Base-by-base conservation (phyloP, 53 echinoderm and acorn worm species). In the Luidia sarsii region DNA sequence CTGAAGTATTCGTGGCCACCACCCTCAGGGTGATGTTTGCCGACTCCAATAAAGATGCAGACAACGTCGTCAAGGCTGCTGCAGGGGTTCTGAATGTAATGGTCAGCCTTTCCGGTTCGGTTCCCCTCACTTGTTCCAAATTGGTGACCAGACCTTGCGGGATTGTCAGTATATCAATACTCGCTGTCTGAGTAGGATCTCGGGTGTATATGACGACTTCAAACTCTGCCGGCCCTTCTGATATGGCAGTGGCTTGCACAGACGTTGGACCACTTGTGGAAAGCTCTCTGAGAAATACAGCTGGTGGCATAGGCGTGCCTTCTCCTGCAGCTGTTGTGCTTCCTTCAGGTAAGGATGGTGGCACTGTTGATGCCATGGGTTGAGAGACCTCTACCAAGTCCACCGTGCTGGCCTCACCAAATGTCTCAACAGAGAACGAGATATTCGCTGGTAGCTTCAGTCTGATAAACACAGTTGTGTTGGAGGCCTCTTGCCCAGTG, bases 21-120 rank as follows among this genome's bases (percentile, higher is more conserved):
- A 77, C 77, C 32, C 77, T 59, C n/a, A 77, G 61, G 46, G 77
- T 55, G 19, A 77, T 13, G 50, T 46, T 27, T 61, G 77, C 77
- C 18, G 77, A 31, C 46, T 77, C 37, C 27, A 6, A 39, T 59
- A 75, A n/a, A 20, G 75, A 7, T 23, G 29, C 9, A 18, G 75
- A 75, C 2, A 75, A 15, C 30, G 59, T 39, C 15, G 31, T 29
- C 16, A 32, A 75, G 6, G 75, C 75, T 41, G 57, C 57, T 43
- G 25, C 38, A 24, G 29, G 30, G 14, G 37, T 39, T 29, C 45
- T 11, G 39, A 75, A 75, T 43, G 39, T 39, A 18, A 75, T 38
- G 39, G 30, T 43, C 14, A 43, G 10, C 24, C 19, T 29, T 2
- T 57, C 16, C 4, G 55, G 75, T 30, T 29, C 9, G 14, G 41